Percentiles rank a stretch among this genome's conserved stretches.
These are phyloP conservation scores for Drusus annulatus DNA, from an alignment of 1,140 invertebrate genomes.

Conservation along the genomic window DNA sequence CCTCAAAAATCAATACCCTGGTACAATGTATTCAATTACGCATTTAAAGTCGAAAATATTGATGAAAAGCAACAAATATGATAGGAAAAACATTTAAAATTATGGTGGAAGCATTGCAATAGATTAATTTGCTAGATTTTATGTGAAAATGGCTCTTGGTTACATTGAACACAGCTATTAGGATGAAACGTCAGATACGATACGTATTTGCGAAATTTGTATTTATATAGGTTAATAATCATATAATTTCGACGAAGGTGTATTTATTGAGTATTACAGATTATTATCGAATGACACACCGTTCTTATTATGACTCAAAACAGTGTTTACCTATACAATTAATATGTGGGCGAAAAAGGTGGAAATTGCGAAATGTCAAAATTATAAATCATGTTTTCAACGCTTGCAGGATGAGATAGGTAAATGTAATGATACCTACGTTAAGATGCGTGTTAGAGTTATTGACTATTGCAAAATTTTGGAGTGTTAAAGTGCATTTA, in stretches of 20 bases:
- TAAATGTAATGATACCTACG: neutral
- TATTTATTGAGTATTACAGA: neutral
- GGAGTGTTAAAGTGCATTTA: neutral
- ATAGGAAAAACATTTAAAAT: too few relatives aligned
- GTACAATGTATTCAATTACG: neutral
- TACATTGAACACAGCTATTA: too few relatives aligned
- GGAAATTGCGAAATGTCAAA: constrained; percentile 46
- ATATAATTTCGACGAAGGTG: too few relatives aligned
- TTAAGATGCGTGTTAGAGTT: neutral
- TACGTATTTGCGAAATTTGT: too few relatives aligned
- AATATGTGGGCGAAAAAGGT: constrained; percentile 3
- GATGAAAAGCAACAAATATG: too few relatives aligned
- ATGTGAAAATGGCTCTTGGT: too few relatives aligned
- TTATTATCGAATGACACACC: constrained; percentile 27
- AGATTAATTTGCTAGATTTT: too few relatives aligned
- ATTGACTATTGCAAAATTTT: neutral
- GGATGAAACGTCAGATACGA: too few relatives aligned
- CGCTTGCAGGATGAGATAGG: neutral
- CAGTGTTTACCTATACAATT: constrained; percentile 21
- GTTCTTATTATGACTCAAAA: constrained; percentile 34
- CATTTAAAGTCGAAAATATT: too few relatives aligned
- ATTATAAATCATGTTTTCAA: neutral
- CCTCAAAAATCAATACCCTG: constrained; percentile 42
- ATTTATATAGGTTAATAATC: too few relatives aligned
- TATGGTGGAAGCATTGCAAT: too few relatives aligned